Percentiles rank a stretch among this genome's conserved stretches.
These are phyloP conservation scores for Ypsolopha scabrella DNA, from an alignment of 2,888 invertebrate species.

Conservation along the genomic window DNA sequence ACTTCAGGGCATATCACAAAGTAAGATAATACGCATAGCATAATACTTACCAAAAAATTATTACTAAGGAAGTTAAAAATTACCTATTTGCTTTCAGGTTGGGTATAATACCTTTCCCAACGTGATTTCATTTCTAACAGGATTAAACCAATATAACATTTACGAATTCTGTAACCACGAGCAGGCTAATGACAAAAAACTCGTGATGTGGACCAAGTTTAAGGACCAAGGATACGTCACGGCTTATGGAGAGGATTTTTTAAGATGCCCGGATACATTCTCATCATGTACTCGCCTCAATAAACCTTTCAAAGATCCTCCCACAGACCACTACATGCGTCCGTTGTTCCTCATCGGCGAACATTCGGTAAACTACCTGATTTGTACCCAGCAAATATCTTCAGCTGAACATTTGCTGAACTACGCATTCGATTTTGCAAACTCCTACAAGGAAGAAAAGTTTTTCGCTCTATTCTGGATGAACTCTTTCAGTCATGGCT, in stretches of 20 bases:
- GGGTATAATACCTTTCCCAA: slow-evolving; percentile 94
- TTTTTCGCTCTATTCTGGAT: slow-evolving; percentile 86
- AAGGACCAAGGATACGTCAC: slow-evolving; percentile 79
- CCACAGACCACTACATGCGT: slow-evolving; percentile 85
- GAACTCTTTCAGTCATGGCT: slow-evolving; percentile 80
- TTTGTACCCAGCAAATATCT: slow-evolving; percentile 59
- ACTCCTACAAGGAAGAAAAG: slow-evolving; percentile 70
- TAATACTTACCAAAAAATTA: not conserved
- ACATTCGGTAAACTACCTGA: slow-evolving; percentile 58
- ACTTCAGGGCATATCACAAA: slow-evolving; percentile 80
- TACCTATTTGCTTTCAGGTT: slow-evolving; percentile 54
- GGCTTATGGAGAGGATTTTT: slow-evolving; percentile 84
- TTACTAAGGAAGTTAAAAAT: too few species aligned
- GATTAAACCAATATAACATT: slow-evolving; percentile 66
- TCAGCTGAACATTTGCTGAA: slow-evolving; percentile 78
- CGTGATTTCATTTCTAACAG: slow-evolving; percentile 84
- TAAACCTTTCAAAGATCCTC: slow-evolving; percentile 76
- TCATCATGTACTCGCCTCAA: slow-evolving; percentile 18
- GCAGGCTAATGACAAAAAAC: slow-evolving; percentile 76
- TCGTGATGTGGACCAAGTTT: slow-evolving; percentile 84
- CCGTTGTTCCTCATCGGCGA: slow-evolving; percentile 80
- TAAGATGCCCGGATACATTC: slow-evolving; percentile 77
- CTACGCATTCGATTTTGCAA: slow-evolving; percentile 76
- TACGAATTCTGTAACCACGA: slow-evolving; percentile 58
- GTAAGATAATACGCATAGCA: slow-evolving; percentile 25